These are phyloP conservation scores for Phaedon cochleariae DNA, from an alignment of 2,888 invertebrate genomes.

Conservation along the genomic window DNA sequence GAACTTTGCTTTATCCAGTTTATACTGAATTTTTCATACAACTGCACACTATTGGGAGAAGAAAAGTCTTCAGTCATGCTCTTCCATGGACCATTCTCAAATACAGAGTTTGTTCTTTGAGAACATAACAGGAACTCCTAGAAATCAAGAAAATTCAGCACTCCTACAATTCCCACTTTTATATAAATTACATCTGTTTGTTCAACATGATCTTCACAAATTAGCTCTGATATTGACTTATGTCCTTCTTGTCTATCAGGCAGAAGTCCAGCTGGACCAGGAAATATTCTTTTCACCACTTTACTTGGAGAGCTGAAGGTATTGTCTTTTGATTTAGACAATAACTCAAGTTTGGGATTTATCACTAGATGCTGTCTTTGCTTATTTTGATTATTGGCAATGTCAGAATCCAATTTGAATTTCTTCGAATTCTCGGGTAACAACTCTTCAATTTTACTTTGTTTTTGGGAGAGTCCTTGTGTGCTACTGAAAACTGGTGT, in stretches of 20 bases:
- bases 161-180: neutral
- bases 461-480: slow-evolving; percentile 8
- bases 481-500: slow-evolving; percentile 29
- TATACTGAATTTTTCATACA: slow-evolving; percentile 52
- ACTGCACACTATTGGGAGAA: slow-evolving; percentile 18
- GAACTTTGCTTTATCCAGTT: slow-evolving; percentile 51
- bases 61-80: slow-evolving; percentile 48
- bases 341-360: slow-evolving; percentile 3
- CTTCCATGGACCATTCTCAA: slow-evolving; percentile 49
- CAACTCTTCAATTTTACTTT: slow-evolving; percentile 17
- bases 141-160: slow-evolving; percentile 15
- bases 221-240: slow-evolving; percentile 27
- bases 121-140: slow-evolving; percentile 44
- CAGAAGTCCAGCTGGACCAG: slow-evolving; percentile 50
- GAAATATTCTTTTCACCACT: slow-evolving; percentile 47
- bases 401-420: slow-evolving; percentile 15
- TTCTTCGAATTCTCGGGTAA: slow-evolving; percentile 13
- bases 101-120: slow-evolving; percentile 45
- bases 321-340: neutral
- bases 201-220: slow-evolving; percentile 15
- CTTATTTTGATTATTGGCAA: neutral
- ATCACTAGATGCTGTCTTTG: neutral
- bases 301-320: slow-evolving; percentile 26
- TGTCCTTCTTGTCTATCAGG: slow-evolving; percentile 32
- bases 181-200: slow-evolving; percentile 7